Percentiles rank a stretch among this genome's conserved stretches.
These are phyloP conservation scores for Ooceraea biroi DNA, from an alignment of 1,140 invertebrate genomes.

Conservation along the genomic window DNA sequence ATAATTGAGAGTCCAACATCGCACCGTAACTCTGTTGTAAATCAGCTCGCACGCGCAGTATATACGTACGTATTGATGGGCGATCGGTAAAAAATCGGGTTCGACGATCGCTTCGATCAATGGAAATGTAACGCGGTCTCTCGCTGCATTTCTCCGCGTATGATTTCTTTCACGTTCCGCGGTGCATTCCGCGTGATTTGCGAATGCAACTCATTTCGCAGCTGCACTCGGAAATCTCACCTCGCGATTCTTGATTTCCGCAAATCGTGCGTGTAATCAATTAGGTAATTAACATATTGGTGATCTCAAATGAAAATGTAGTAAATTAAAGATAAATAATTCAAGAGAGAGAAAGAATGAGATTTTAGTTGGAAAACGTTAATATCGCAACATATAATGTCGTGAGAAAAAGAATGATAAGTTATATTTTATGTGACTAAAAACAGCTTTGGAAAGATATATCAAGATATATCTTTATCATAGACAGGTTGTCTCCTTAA, in stretches of 20 bases:
- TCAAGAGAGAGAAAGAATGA: neutral
- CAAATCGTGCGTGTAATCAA: neutral
- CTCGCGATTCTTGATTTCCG: neutral
- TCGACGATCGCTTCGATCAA: slow-evolving; percentile 40
- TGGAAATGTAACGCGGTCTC: neutral
- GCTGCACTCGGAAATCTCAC: neutral
- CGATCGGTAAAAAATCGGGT: slow-evolving; percentile 67
- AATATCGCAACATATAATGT: no score
- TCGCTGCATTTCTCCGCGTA: neutral
- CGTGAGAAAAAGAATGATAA: neutral
- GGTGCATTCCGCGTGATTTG: no score
- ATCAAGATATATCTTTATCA: no score
- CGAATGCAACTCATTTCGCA: slow-evolving; percentile 1
- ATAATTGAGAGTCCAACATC: slow-evolving; percentile 67
- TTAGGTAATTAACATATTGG: neutral
- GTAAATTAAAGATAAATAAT: neutral
- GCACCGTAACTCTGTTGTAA: slow-evolving; percentile 5
- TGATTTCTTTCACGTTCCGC: neutral
- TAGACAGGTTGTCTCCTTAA: no score
- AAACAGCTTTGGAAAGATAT: neutral
- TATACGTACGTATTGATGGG: slow-evolving; percentile 51
- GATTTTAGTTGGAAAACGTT: neutral
- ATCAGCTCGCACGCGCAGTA: slow-evolving; percentile 4
- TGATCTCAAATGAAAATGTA: neutral
- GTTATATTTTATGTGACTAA: neutral